phyloP scores from a whole-genome alignment of 2,888 invertebrate species.

The Heliconius erato region DNA sequence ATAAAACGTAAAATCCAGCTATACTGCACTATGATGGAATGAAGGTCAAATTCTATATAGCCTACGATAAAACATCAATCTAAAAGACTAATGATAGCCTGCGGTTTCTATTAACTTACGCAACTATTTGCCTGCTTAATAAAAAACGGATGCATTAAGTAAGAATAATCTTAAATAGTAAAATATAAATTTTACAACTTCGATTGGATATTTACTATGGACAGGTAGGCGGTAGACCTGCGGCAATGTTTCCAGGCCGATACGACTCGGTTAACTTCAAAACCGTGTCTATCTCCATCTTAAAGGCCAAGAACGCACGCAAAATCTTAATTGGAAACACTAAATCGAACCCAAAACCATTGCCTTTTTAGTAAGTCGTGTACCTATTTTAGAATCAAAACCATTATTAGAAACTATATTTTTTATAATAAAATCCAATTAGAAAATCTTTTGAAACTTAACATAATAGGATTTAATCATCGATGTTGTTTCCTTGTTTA shows the following conservation, averaged over 20 bases:
- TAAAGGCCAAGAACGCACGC: too few relatives aligned
- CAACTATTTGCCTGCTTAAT: neutral
- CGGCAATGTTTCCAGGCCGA: too few relatives aligned
- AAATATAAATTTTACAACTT: neutral
- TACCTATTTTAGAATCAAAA: neutral
- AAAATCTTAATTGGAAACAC: too few relatives aligned
- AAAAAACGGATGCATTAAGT: constrained; percentile 5
- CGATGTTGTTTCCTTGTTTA: neutral
- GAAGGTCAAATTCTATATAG: neutral
- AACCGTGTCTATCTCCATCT: too few relatives aligned
- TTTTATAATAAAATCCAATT: neutral
- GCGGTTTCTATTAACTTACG: constrained; percentile 32
- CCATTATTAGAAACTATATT: neutral
- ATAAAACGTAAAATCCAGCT: neutral
- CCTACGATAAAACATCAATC: neutral
- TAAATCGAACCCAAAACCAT: neutral
- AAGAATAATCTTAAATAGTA: too few relatives aligned
- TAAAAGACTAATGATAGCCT: constrained; percentile 40
- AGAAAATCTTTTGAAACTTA: neutral
- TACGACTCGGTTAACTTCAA: too few relatives aligned
- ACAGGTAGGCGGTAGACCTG: too few relatives aligned
- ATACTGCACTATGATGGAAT: neutral
- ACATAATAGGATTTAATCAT: neutral
- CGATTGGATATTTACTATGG: neutral
- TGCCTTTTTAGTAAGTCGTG: neutral